These are phyloP conservation scores for Hemiscyllium ocellatum DNA, from an alignment of 2,113 vertebrate species.

Conservation along the genomic window DNA sequence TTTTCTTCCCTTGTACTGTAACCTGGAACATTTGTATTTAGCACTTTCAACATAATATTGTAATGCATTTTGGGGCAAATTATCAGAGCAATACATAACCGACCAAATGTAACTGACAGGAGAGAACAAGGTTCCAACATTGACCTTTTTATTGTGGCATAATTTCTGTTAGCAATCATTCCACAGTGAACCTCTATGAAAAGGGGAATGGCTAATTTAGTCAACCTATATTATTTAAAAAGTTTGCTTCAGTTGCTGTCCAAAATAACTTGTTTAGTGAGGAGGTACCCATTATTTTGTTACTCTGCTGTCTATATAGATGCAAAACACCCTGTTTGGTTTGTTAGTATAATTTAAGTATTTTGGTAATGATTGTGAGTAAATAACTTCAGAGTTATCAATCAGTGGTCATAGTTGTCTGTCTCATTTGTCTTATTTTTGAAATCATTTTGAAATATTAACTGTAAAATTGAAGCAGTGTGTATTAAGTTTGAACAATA, in stretches of 20 bases:
- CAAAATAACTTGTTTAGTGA: background rate
- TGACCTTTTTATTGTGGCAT: background rate
- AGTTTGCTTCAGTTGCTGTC: background rate
- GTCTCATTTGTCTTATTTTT: background rate
- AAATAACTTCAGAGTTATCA: background rate
- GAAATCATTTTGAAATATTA: background rate
- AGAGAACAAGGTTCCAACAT: background rate
- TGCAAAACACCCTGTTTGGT: background rate
- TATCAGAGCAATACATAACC: background rate
- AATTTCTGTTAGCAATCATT: background rate
- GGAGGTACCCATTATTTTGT: background rate
- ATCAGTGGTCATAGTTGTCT: background rate
- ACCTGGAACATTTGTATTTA: too few relatives aligned
- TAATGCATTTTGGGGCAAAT: background rate
- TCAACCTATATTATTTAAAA: background rate
- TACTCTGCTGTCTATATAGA: background rate
- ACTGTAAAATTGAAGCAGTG: background rate
- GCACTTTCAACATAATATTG: too few relatives aligned
- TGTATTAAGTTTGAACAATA: background rate
- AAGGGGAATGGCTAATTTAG: background rate
- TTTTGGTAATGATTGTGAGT: background rate
- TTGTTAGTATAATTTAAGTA: background rate
- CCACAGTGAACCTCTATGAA: background rate
- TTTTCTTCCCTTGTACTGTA: too few relatives aligned
- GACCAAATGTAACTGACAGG: too few relatives aligned